Evolutionary conservation across 2,797 vertebrate species (phyloP), one percentile per base, ranked within the genome.

Genomic region (Danio aesculapii): DNA sequence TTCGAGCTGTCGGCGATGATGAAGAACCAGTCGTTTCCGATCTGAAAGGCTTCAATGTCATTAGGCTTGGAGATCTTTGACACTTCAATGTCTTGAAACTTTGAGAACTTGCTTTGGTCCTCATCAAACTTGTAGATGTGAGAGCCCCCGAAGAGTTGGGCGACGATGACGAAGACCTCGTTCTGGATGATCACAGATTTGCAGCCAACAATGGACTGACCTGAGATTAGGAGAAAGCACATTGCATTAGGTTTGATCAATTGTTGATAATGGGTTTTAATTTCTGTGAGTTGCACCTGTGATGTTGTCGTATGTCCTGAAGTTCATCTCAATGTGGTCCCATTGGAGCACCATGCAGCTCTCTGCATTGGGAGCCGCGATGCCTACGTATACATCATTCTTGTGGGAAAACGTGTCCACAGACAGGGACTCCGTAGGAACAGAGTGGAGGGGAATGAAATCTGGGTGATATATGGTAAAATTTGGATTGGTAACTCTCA

Each of bases 261-360:
- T 41, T 30, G 3, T 30, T 30, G 30, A 30, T 30, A 30, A 30
- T 30, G 1, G 30, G 30, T 30, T 30, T 30, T 30, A 30, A 30
- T 30, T 3, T 11, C 30, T 44, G 10, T 21, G 17, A 58, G 6
- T 58, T 70, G 1, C 92, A 99, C 97, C 98, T 92, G 98, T 99
- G 86, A 99, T 99, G 74, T 99, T 99, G 91, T 99, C 98, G 0
- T 98, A 99, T 77, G 94, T 99, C 91, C 98, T 95, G 93, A 98
- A 99, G 87, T 98, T 98, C 97, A 98, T 99, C 86, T 99, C 98
- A 53, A 99, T 99, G 92, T 99, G 98, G 90, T 99, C 98, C 98
- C 98, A 99, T 78, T 99, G 97, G 80, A 97, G 91, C 73, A 99
- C 95, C 96, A 98, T 97, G 86, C 98, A 99, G 92, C 96, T 99